Evolutionary conservation across 2,797 vertebrate genomes (phyloP).

Genomic region (Ambastaia sidthimunki): DNA sequence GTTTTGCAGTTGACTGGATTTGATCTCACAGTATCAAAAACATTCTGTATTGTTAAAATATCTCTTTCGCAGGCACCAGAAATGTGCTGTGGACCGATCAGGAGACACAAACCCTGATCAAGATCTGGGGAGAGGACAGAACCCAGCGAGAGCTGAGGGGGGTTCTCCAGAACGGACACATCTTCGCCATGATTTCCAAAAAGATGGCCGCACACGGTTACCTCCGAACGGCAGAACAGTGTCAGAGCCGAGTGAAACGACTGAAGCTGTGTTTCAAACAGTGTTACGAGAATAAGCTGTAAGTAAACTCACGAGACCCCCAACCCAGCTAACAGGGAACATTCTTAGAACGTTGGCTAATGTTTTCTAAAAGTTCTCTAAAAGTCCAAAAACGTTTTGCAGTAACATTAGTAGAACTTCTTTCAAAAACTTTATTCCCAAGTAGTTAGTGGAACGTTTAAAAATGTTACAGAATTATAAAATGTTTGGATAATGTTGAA

Average conservation of each 20-base stretch:
- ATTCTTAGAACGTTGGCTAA: too few relatives aligned
- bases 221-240: constrained; percentile 75
- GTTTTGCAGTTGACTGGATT: neutral
- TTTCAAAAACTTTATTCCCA: too few relatives aligned
- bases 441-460: too few relatives aligned
- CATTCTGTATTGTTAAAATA: neutral
- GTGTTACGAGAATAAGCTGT: constrained; percentile 73
- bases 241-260: constrained; percentile 75
- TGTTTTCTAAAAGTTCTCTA: too few relatives aligned
- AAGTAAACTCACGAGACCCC: neutral
- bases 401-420: too few relatives aligned
- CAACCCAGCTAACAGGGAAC: too few relatives aligned
- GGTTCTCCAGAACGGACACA: constrained; percentile 69
- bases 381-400: too few relatives aligned
- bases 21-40: neutral
- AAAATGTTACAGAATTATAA: too few relatives aligned
- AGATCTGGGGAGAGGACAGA: constrained; percentile 73
- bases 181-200: constrained; percentile 73
- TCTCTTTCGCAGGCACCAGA: constrained; percentile 63
- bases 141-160: constrained; percentile 71
- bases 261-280: constrained; percentile 75
- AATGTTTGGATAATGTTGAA: too few relatives aligned
- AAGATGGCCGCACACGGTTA: constrained; percentile 72
- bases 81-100: constrained; percentile 74
- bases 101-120: constrained; percentile 76